These are phyloP conservation scores for Leptocoma aspasia DNA, from an alignment of 2,113 vertebrate species.

Conservation along the genomic window DNA sequence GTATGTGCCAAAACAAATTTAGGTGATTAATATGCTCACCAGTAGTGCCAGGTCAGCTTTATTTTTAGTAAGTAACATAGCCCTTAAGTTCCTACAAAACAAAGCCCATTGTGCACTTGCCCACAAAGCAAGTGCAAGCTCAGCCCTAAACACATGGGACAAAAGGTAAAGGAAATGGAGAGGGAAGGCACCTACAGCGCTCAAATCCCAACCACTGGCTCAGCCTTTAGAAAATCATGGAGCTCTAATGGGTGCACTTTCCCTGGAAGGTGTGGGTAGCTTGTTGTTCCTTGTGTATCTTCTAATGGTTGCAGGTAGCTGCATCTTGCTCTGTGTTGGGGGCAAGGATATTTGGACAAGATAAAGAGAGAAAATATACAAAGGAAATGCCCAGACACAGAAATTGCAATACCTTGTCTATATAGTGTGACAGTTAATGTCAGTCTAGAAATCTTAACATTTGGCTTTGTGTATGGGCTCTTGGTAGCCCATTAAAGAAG, in stretches of 20 bases:
- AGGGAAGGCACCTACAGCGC: background rate
- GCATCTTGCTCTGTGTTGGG: background rate
- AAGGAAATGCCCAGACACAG: background rate
- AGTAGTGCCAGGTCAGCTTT: background rate
- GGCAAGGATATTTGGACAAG: background rate
- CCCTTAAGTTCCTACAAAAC: background rate
- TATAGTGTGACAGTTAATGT: background rate
- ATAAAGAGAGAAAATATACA: background rate
- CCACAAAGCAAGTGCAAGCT: background rate
- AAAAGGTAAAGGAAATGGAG: background rate
- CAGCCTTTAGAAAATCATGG: background rate
- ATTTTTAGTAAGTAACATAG: background rate
- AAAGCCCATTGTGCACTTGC: background rate
- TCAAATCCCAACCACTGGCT: background rate
- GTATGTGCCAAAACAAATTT: constrained; percentile 23
- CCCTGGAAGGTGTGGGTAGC: background rate
- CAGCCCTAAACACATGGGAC: background rate
- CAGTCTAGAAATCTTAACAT: background rate
- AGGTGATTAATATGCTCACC: background rate
- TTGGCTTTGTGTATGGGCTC: background rate
- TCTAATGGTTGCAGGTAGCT: background rate
- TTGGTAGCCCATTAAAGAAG: background rate
- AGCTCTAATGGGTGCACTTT: background rate
- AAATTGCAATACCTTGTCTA: background rate
- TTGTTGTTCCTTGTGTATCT: background rate